Percentiles rank a stretch among this genome's conserved stretches.
Evolutionary conservation across 1,140 invertebrate species (phyloP).

Genomic region (Zeugodacus cucurbitae): DNA sequence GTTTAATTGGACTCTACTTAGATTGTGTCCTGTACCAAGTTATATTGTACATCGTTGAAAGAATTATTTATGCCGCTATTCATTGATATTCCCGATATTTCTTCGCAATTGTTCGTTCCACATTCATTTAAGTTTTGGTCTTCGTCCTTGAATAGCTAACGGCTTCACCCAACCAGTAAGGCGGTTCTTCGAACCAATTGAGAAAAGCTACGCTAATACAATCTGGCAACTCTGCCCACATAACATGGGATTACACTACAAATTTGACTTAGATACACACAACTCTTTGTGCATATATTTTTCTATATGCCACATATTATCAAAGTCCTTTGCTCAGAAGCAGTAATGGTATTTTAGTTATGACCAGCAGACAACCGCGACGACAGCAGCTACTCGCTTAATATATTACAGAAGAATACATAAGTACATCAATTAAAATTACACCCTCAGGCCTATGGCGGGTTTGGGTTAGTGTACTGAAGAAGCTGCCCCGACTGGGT

Average conservation of each 20-base stretch:
- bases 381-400: neutral
- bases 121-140: too few species aligned
- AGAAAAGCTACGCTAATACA: neutral
- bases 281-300: neutral
- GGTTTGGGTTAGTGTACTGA: neutral
- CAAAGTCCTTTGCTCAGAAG: neutral
- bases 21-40: neutral
- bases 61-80: neutral
- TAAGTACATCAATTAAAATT: constrained; percentile 12
- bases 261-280: neutral
- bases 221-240: neutral
- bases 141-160: too few species aligned
- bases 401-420: neutral
- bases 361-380: neutral
- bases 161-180: neutral
- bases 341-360: neutral
- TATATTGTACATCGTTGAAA: neutral
- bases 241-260: neutral
- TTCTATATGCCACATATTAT: too few species aligned
- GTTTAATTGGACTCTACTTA: too few species aligned
- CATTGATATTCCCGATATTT: neutral
- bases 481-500: neutral
- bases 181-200: neutral
- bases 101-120: too few species aligned
- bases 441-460: neutral